A percentile compares a stretch with the other conserved stretches of the same genome.
phyloP scores from a whole-genome alignment of 2,113 vertebrate species.

The Telmatochromis brichardi region DNA sequence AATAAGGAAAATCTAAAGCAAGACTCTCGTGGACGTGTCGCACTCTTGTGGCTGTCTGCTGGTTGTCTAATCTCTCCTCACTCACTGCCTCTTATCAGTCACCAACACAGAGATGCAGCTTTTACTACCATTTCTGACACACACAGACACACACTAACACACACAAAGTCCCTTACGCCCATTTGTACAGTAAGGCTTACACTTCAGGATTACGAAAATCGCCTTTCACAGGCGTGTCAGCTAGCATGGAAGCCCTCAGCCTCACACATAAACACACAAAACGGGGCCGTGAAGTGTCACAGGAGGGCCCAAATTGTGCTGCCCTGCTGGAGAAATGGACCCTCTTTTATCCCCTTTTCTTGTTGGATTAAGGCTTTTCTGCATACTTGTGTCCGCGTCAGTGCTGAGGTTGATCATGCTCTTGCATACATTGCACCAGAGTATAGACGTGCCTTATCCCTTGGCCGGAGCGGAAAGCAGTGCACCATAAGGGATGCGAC shows the following conservation, averaged over 20 bases:
- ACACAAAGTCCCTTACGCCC: conserved; percentile 55
- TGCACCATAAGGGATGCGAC: conserved; percentile 1
- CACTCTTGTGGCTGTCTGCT: background rate
- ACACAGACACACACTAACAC: background rate
- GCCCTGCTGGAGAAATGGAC: conserved; percentile 24
- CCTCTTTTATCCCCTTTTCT: conserved; percentile 32
- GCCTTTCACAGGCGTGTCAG: conserved; percentile 57
- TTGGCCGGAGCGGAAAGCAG: background rate
- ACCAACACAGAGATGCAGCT: conserved; percentile 44
- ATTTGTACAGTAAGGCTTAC: conserved; percentile 69
- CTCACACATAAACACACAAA: conserved; percentile 35
- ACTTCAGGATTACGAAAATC: conserved; percentile 71
- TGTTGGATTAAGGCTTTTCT: background rate
- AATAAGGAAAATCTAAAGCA: background rate
- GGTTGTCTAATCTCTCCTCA: background rate
- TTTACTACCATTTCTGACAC: conserved; percentile 25
- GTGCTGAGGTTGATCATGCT: background rate
- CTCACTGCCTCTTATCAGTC: conserved; percentile 54
- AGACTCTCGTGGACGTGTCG: background rate
- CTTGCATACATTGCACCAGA: background rate
- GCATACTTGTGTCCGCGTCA: background rate
- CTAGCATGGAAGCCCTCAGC: conserved; percentile 14
- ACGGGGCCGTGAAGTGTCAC: conserved; percentile 7
- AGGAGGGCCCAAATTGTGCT: conserved; percentile 22
- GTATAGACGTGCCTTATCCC: background rate